Evolutionary conservation across 2,797 vertebrate species (phyloP), one percentile per base, ranked within the genome.

Genomic region (Cirrhinus mrigala): DNA sequence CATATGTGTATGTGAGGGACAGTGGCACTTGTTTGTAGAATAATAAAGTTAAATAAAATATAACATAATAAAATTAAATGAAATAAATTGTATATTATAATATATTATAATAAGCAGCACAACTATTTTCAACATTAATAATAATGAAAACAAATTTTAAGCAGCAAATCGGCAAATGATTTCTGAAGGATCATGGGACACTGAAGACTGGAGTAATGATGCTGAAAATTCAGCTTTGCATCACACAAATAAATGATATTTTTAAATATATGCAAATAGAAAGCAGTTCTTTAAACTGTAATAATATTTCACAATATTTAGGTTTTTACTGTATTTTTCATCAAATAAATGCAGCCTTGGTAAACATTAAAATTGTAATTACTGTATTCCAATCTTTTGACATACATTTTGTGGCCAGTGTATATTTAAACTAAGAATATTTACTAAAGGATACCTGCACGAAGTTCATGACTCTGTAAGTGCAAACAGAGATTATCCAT

Each of bases 401-500:
- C 48, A 52, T 52, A 74, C 16, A 52, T 52, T 20, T 54, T 75
- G 27, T 7, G 48, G 16, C 48, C 48, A 6, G 4, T 52, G 71
- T 12, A 22, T 22, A 46, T 79, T 64, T 8, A 2, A 79, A 52
- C n/a, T 40, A 54, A 22, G 20, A 69, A 44, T 11, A 33, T 46
- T 40, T 27, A 20, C 1, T 44, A 10, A 58, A 46, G 18, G 7
- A 73, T 73, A 27, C 22, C 50, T 24, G 37, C 56, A 44, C 5
- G 27, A 79, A 68, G 56, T 50, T 84, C 78, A 44, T 60, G 79
- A 52, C 56, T 11, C 10, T 8, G 66, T 69, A 73, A 69, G 85
- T 74, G 79, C 81, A 56, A 90, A 86, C 79, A 87, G 68, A 80
- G 86, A 82, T 85, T 83, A 74, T 88, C 76, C 78, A 84, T 27